These are phyloP conservation scores for Dicycla oo DNA, from an alignment of 2,888 invertebrate genomes.

Conservation along the genomic window DNA sequence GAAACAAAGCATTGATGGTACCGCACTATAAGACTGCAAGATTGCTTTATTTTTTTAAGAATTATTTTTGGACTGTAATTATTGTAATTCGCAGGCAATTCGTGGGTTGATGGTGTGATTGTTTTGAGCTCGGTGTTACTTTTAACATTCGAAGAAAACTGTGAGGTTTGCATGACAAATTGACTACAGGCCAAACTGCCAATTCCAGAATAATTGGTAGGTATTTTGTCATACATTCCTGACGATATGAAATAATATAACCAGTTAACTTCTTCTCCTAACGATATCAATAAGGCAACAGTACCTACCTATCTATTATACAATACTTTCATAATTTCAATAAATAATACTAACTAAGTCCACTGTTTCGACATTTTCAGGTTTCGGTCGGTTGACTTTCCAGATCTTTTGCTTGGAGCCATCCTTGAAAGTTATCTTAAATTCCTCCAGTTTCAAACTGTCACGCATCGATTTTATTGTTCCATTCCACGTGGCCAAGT, in stretches of 20 bases:
- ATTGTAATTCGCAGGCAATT: too few relatives aligned
- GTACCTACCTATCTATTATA: too few relatives aligned
- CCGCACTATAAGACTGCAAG: background rate
- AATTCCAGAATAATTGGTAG: too few relatives aligned
- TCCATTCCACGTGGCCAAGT: conserved; percentile 76
- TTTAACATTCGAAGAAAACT: background rate
- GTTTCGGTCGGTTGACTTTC: conserved; percentile 82
- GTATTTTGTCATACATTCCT: too few relatives aligned
- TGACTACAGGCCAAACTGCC: too few relatives aligned
- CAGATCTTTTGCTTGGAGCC: conserved; percentile 81
- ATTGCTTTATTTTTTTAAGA: background rate
- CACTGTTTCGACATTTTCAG: conserved; percentile 82
- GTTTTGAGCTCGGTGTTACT: background rate
- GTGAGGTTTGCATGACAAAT: too few relatives aligned
- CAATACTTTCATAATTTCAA: background rate
- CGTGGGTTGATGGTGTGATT: background rate
- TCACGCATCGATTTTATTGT: conserved; percentile 79
- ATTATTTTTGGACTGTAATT: too few relatives aligned
- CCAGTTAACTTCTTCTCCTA: background rate
- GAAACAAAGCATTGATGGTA: background rate
- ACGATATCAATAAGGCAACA: background rate
- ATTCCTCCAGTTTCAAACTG: conserved; percentile 81
- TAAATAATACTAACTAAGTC: conserved; percentile 76
- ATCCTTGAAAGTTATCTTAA: conserved; percentile 79
- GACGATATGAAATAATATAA: too few relatives aligned